Base-by-base conservation (phyloP, 2,888 invertebrate species). In the Dynastes grantii region DNA sequence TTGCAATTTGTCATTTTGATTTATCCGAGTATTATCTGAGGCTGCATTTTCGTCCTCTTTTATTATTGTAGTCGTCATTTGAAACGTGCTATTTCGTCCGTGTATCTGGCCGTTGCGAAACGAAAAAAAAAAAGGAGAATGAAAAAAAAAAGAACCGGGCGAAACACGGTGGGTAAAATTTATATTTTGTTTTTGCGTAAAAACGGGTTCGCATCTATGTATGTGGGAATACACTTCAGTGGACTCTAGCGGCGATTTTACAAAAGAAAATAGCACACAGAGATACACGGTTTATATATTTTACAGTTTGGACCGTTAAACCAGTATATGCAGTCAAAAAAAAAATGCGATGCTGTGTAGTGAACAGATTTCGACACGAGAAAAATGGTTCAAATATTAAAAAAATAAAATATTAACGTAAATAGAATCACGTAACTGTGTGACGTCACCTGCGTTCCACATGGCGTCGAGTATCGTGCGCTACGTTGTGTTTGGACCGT, bases 1-100 rank as follows among this genome's bases (percentile, higher is more conserved):
- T 75, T 75, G 53, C 78, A 78, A 78, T 78, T 75, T 73, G 78
- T 78, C 78, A 78, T 75, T 78, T 75, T 78, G 78, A 78, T 78
- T 78, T 78, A 78, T 77, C 29, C 67, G 40, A 13, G 27, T 71
- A 71, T 78, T 78, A 64, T 75, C 65, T 75, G 75, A 40, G 64
- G 27, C 64, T 64, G 51, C 64, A 70, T 29, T 70, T 70, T 51
- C 49, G 51, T 70, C 49, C 68, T 27, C 51, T 70, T 70, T 70
- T 70, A 70, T 45, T 53, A 53, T 70, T 70, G 53, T 70, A 27
- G 51, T 53, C 49, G 51, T 51, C 68, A 70, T 70, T 70, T 53
- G 49, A 53, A 53, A 70, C 53, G 53, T 53, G 53, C 53, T 16
- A 53, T 53, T 53, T 53, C 53, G 53, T 51, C 68, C 29, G 49